Evolutionary conservation across 1,140 invertebrate genomes (phyloP), one percentile per base, ranked within the genome.

Genomic region (Agrilus planipennis): DNA sequence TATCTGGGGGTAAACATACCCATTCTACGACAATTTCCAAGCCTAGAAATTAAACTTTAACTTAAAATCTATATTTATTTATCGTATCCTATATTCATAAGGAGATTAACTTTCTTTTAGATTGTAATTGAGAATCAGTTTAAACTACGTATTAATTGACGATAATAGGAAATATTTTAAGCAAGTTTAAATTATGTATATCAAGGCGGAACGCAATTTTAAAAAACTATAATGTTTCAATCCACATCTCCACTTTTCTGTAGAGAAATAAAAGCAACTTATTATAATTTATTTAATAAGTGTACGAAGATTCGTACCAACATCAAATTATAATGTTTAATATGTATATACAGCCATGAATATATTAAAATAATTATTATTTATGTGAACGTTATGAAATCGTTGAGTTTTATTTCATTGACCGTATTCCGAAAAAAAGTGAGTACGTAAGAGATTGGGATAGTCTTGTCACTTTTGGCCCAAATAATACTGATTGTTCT

Each of bases 1-100:
- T 99, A 2, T 93, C 86, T 62, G 93, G 94, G 20, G 85, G 77
- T 58, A 89, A 89, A 57, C 70, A 74, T 47, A 64, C 68, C 21
- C 57, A 59, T 22, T 48, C 46, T 25, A 47, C 50, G 6, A 60
- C 60, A 1, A 57, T 62, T 44, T 57, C 60, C 1, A 62, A 62
- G 42, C 19, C 21, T 2, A 20, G 34, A 22, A 18, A 21, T 22
- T 36, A 36, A 16, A 31, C 12, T 27, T 27, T 27, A 27, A 27
- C n/a, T n/a, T n/a, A n/a, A n/a, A n/a, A n/a, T n/a, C n/a, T n/a
- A n/a, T n/a, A n/a, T n/a, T n/a, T n/a, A n/a, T n/a, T n/a, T n/a
- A n/a, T n/a, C n/a, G n/a, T n/a, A n/a, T n/a, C n/a, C n/a, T n/a
- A n/a, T n/a, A n/a, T n/a, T n/a, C n/a, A n/a, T n/a, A n/a, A n/a